phyloP scores from a whole-genome alignment of 2,888 invertebrate species.

The Geotrupes spiniger region DNA sequence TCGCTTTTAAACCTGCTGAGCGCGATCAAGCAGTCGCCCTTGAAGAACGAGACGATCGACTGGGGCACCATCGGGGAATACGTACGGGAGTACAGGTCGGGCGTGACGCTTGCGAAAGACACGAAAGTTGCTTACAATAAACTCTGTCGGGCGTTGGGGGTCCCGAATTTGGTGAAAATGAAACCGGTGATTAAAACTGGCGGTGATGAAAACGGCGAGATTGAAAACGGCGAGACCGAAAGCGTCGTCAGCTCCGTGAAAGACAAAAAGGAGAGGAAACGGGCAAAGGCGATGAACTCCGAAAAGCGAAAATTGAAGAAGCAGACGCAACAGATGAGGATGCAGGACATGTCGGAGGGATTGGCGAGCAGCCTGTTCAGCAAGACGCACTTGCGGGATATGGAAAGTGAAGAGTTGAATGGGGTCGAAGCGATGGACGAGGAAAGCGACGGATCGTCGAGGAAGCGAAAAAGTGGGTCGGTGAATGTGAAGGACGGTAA shows the following conservation, averaged over 20 bases:
- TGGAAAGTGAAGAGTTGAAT: slow-evolving; percentile 22
- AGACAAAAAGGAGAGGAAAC: too few species aligned
- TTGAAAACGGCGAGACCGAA: slow-evolving; percentile 21
- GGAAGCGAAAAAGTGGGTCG: too few species aligned
- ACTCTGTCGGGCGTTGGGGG: slow-evolving; percentile 47
- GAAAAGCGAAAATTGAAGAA: slow-evolving; percentile 52
- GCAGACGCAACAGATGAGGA: slow-evolving; percentile 49
- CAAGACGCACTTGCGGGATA: too few species aligned
- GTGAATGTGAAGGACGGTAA: too few species aligned
- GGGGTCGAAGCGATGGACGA: neutral
- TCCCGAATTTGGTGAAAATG: slow-evolving; percentile 43
- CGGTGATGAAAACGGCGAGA: slow-evolving; percentile 29
- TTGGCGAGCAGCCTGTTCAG: too few species aligned
- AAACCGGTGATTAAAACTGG: slow-evolving; percentile 33
- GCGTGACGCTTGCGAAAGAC: slow-evolving; percentile 47
- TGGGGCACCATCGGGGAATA: slow-evolving; percentile 48
- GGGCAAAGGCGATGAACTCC: slow-evolving; percentile 38
- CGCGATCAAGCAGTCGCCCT: slow-evolving; percentile 50
- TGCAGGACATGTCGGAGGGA: slow-evolving; percentile 52
- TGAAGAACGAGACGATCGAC: slow-evolving; percentile 42
- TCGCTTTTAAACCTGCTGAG: slow-evolving; percentile 57
- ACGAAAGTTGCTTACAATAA: slow-evolving; percentile 51
- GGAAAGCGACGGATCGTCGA: neutral
- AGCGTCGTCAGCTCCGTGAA: slow-evolving; percentile 42
- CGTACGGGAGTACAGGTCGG: slow-evolving; percentile 45